Base-by-base conservation (phyloP, 2,113 vertebrate genomes). In the Diglossa brunneiventris region DNA sequence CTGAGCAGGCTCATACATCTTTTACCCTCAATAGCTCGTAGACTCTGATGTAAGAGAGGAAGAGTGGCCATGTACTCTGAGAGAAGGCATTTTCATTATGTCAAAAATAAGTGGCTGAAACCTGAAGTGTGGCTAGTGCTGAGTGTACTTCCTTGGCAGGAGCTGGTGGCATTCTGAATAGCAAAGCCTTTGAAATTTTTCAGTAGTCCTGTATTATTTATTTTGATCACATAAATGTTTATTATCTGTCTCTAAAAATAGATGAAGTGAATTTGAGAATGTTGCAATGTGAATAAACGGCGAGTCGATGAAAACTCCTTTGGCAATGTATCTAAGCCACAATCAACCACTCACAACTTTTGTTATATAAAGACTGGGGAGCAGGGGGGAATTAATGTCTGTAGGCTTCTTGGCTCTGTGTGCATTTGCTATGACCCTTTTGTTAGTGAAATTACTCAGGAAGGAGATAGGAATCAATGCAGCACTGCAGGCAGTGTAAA, bases 161-260 rank as follows among this genome's bases (percentile, higher is more conserved):
- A 79, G 50, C 55, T 76, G 87, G 56, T 82, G 52, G 26, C 62
- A 21, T 83, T 83, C 72, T 31, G 49, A 92, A 82, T 14, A 67
- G 53, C 76, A 90, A 88, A 96, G 58, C 47, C 58, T 89, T 64
- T 67, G 66, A 86, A 69, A 94, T 55, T 22, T 90, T 96, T 92
- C 81, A 85, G 41, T 80, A 37, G 82, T 75, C 47, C 76, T 92
- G 23, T 94, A 85, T 95, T 95, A 88, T 92, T 96, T 86, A 91
- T 90, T 95, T 95, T 88, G 59, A 63, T 70, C 46, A 46, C 82
- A 85, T 92, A 92, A 90, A 95, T 80, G 78, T 92, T 97, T 90
- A 80, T 90, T 90, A 30, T 92, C 67, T 61, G 8, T 59, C 58
- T 59, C 84, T 94, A 88, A 90, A 95, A 94, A 91, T 89, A 95